Evolutionary conservation across 2,113 vertebrate species (phyloP), one percentile per base, ranked within the genome.

Genomic region (Gymnocephalus cernua): DNA sequence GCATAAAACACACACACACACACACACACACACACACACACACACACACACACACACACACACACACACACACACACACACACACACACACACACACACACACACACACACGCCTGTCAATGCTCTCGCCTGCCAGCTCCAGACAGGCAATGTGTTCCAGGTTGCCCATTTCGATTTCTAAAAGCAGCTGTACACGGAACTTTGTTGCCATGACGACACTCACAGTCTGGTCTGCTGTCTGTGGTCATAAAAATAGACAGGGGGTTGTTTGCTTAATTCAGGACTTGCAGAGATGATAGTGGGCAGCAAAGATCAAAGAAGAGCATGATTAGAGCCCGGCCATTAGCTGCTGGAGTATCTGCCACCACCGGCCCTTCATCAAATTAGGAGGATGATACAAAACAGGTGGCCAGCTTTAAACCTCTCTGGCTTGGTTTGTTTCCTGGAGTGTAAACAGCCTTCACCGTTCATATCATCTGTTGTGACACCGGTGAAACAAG

Each of bases 151-250:
- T 51, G 67, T 69, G 74, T 64, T 84, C 80, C 78, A 85, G 89
- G 80, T 87, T 74, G 72, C 79, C 80, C 70, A 78, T 86, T 92
- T 89, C 23, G 44, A 77, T 89, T 89, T 70, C 85, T 79, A 87
- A 91, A 87, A 82, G 90, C 83, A 83, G 84, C 78, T 64, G 64
- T 77, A 79, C 38, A 41, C 38, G 41, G 54, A 87, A 88, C 89
- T 88, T 85, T 74, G 93, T 94, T 94, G 90, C 93, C 92, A 93
- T 92, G 93, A 90, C 91, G 45, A 94, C 91, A 21, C 72, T 63
- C 16, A 4, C 75, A 62, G 82, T 80, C 88, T 78, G 88, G 77
- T 83, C 76, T 45, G 57, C 54, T 58, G 83, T 86, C 82, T 85
- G 74, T 38, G 32, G 71, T 45, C 67, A 74, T 80, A 90, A 85